Evolutionary conservation across 1,140 invertebrate species (phyloP).

Genomic region (Adoxophyes honmai): DNA sequence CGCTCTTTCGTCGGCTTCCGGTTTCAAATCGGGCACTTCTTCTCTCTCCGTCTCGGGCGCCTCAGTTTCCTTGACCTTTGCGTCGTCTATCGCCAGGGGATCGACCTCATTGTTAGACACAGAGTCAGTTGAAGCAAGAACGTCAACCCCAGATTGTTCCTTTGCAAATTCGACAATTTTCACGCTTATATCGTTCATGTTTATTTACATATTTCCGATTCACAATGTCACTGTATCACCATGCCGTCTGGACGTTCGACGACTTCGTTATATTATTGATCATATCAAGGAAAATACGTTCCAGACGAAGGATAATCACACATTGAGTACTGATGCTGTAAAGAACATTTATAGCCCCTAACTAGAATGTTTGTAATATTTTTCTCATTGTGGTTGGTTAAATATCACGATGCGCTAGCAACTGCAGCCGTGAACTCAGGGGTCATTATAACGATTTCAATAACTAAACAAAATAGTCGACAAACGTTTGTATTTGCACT

Average conservation of each 20-base stretch:
- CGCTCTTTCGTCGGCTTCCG: conserved; percentile 38
- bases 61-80: conserved; percentile 34
- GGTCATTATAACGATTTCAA: conserved; percentile 47
- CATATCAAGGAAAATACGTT: background rate
- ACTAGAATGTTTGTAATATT: conserved; percentile 54
- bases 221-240: conserved; percentile 56
- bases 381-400: conserved; percentile 51
- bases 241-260: conserved; percentile 56
- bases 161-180: conserved; percentile 69
- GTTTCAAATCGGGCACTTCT: conserved; percentile 25
- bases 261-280: conserved; percentile 28
- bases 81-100: conserved; percentile 58
- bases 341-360: conserved; percentile 22
- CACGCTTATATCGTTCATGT: conserved; percentile 74
- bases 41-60: conserved; percentile 28
- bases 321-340: background rate
- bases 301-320: too few species aligned
- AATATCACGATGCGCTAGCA: conserved; percentile 48
- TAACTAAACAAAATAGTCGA: conserved; percentile 25
- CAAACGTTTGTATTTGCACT: background rate
- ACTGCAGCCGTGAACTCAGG: conserved; percentile 57
- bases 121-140: conserved; percentile 35
- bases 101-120: conserved; percentile 60
- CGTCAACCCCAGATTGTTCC: conserved; percentile 39
- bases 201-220: conserved; percentile 75